Evolutionary conservation across 1,140 invertebrate species (phyloP).

Genomic region (Meteorus sp.): DNA sequence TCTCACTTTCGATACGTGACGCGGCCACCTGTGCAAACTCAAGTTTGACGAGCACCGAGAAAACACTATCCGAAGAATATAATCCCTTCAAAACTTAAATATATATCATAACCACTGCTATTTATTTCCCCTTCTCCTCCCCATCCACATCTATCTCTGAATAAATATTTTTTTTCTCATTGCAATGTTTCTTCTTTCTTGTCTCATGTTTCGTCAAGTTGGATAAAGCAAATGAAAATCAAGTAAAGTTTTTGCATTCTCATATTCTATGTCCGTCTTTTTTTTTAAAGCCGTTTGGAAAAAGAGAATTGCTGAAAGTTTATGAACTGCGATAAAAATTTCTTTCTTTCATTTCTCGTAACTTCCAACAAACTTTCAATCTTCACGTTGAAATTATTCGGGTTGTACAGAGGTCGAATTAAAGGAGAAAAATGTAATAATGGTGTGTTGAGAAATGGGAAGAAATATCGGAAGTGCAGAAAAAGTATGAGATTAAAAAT

Average conservation of each 20-base stretch:
- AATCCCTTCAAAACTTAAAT: too few relatives aligned
- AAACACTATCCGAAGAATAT: neutral
- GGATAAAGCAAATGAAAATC: slow-evolving; percentile 24
- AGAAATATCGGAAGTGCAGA: too few relatives aligned
- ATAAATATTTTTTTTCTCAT: neutral
- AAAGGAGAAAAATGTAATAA: too few relatives aligned
- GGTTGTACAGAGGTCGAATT: neutral
- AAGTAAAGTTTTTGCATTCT: slow-evolving; percentile 7
- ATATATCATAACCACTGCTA: too few relatives aligned
- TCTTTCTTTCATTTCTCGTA: neutral
- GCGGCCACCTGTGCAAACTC: slow-evolving; percentile 41
- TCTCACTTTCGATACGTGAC: slow-evolving; percentile 47
- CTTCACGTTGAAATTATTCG: neutral
- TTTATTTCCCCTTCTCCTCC: neutral
- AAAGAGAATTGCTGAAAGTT: slow-evolving; percentile 18
- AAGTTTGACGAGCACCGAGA: slow-evolving; percentile 7
- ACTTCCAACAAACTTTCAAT: slow-evolving; percentile 22
- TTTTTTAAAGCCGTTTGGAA: slow-evolving; percentile 9
- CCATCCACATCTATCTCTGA: neutral
- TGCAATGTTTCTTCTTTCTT: neutral
- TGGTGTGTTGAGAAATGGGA: too few relatives aligned
- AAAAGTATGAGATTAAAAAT: neutral
- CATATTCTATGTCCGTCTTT: neutral
- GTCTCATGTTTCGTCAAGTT: neutral
- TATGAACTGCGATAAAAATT: slow-evolving; percentile 17